Evolutionary conservation across 2,113 vertebrate species (phyloP), one percentile per base, ranked within the genome.

Genomic region (Hemichromis elongatus): DNA sequence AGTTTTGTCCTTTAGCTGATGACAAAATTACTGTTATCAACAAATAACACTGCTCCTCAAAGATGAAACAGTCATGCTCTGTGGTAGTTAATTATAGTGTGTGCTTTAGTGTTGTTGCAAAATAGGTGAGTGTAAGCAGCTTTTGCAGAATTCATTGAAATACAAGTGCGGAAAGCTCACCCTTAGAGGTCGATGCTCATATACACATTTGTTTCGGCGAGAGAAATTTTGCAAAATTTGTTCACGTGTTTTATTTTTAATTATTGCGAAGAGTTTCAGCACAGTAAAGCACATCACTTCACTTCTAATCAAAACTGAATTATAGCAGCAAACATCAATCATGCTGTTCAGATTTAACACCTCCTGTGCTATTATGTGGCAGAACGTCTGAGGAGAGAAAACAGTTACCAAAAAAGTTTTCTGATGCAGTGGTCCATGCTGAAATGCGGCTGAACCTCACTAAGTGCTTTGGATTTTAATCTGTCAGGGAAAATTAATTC

Each of bases 251-350:
- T 8, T 14, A 37, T 12, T 79, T 54, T 73, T 21, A 21, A 63
- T 52, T 68, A 26, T 28, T 68, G 45, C n/a, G 16, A 50, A 35
- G 42, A 30, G 52, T 30, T 2, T 84, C 19, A 33, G 18, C 19
- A 37, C 70, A 42, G 63, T 14, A 45, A 82, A 75, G 61, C 40
- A 3, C 53, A 26, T 18, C 11, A 63, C 59, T 86, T 81, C 18
- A 53, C 33, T 16, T 55, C 33, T 75, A 82, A 88, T 90, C 37
- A 79, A 79, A 86, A 77, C 9, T 84, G 78, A 84, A 88, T 86
- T 75, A 57, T 14, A 33, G 18, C 33, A 61, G 73, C 24, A 87
- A 84, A 86, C 61, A 73, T 77, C 18, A 75, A 57, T 66, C 80
- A 12, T 55, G 66, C 45, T 83, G 45, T 53, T 79, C 56, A 30